Evolutionary conservation across 1,140 invertebrate genomes (phyloP).

Genomic region (Hermetia illucens): DNA sequence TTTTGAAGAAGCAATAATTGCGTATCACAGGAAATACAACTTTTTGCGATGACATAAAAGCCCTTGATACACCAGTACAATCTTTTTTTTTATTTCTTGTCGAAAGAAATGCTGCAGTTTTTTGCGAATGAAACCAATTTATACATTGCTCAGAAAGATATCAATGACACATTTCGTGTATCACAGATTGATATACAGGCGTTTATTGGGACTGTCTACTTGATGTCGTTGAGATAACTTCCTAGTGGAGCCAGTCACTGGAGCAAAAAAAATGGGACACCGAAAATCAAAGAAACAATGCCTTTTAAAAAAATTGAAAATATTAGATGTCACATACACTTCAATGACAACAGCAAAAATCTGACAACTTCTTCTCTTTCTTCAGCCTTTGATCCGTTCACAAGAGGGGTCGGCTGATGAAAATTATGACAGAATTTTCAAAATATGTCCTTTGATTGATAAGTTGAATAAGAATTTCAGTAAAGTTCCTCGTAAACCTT

Average conservation of each 20-base stretch:
- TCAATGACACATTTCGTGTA: too few relatives aligned
- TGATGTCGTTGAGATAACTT: conserved; percentile 6
- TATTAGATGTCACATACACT: conserved; percentile 8
- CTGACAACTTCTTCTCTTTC: background rate
- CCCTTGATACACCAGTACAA: too few relatives aligned
- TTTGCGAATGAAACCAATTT: too few relatives aligned
- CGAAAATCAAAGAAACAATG: conserved; percentile 7
- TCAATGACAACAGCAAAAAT: conserved; percentile 8
- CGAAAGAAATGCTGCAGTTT: too few relatives aligned
- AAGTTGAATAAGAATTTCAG: background rate
- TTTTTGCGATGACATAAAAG: too few relatives aligned
- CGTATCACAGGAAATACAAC: too few relatives aligned
- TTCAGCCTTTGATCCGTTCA: too few relatives aligned
- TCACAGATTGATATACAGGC: too few relatives aligned
- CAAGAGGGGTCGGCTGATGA: too few relatives aligned
- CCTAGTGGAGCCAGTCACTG: conserved; percentile 6
- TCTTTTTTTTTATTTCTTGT: too few relatives aligned
- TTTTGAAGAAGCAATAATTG: too few relatives aligned
- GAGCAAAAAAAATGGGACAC: conserved; percentile 1
- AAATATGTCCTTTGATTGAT: background rate
- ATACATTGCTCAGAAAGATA: too few relatives aligned
- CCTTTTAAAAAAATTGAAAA: conserved; percentile 7
- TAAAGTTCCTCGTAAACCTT: conserved; percentile 4
- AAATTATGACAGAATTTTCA: background rate
- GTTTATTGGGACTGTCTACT: conserved; percentile 5